Base-by-base conservation (phyloP, 1,140 invertebrate species). In the Belonocnema kinseyi region DNA sequence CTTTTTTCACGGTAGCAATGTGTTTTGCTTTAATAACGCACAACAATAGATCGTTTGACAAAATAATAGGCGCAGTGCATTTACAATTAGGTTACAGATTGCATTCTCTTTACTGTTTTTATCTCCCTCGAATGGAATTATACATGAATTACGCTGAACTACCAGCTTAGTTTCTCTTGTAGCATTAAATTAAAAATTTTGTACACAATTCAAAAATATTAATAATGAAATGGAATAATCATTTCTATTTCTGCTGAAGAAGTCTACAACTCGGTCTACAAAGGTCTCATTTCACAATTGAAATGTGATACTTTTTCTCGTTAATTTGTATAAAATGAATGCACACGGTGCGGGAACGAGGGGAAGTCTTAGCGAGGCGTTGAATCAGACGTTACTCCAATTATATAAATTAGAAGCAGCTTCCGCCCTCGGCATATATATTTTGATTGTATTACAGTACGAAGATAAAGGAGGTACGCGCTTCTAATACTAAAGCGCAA, bases 341-440 rank as follows among this genome's bases (percentile, higher is more conserved):
- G 21, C 21, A 17, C 26, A 58, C 13, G 19, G 56, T 21, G 19
- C 3, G 13, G 19, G 26, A 58, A 11, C 0, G 19, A 58, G 56
- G 56, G 56, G 56, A 26, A 58, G 56, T 21, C 13, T 21, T 58
- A 58, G 26, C 56, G 56, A 21, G 56, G 56, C 56, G 56, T 58
- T 58, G 56, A 58, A 58, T 58, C 56, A 58, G 19, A 58, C 56
- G 56, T 58, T 58, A 58, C 56, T 58, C 56, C 56, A 58, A 58
- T 58, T 58, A 58, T 58, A 58, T 58, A 58, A 58, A 58, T 58
- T 58, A 58, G 56, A 58, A 58, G 56, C 56, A 58, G 56, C 56
- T 58, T 58, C 56, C 56, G 56, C 56, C 19, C 56, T 21, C 19
- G 26, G 56, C 56, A 58, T 58, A 56, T 21, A 58, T 58, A 58